phyloP scores from a whole-genome alignment of 2,113 vertebrate species.

The Benitochromis conjunctus region DNA sequence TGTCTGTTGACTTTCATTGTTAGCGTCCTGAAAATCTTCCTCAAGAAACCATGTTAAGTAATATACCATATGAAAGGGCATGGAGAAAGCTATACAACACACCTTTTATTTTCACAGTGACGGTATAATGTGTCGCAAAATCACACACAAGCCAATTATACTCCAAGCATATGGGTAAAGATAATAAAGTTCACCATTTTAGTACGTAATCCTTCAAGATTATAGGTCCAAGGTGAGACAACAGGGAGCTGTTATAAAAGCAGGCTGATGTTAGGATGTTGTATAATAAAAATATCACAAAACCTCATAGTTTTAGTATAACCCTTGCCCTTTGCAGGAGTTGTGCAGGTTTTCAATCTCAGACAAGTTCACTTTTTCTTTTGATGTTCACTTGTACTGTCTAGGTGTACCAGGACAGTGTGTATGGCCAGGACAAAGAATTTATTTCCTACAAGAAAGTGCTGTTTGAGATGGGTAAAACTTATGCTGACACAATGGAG shows the following conservation, averaged over 20 bases:
- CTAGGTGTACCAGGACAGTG: slow-evolving; percentile 71
- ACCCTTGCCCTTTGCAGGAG: neutral
- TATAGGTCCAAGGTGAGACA: neutral
- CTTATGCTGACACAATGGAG: slow-evolving; percentile 43
- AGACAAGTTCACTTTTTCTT: neutral
- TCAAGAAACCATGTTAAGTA: neutral
- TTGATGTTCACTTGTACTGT: neutral
- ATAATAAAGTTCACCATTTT: neutral
- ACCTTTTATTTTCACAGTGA: neutral
- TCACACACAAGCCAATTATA: neutral
- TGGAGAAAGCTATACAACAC: neutral
- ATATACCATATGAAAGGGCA: neutral
- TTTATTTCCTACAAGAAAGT: slow-evolving; percentile 74
- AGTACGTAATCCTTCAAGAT: neutral
- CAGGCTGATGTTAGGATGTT: neutral
- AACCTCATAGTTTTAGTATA: neutral
- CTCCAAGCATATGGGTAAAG: neutral
- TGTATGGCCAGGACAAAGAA: slow-evolving; percentile 27
- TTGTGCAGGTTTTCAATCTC: neutral
- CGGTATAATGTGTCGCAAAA: neutral
- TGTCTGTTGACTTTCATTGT: neutral
- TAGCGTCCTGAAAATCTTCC: neutral
- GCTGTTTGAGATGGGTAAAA: slow-evolving; percentile 64
- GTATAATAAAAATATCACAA: neutral
- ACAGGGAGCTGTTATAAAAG: neutral